These are phyloP conservation scores for Pseudonaja textilis DNA, from an alignment of 2,113 vertebrate genomes.

Conservation along the genomic window DNA sequence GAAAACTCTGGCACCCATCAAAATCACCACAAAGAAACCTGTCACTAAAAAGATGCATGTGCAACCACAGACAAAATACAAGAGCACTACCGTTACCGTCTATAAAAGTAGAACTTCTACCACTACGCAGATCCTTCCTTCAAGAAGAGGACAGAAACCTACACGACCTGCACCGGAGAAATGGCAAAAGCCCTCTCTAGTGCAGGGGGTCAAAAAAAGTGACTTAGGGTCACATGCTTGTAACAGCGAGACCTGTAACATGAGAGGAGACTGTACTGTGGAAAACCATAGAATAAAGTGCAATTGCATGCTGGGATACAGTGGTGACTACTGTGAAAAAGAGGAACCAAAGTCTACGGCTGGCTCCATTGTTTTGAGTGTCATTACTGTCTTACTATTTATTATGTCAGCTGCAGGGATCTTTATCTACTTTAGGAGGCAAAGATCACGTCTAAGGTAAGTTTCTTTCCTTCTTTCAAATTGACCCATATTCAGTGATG, in stretches of 20 bases:
- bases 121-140: rapidly evolving
- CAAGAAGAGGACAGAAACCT: background rate
- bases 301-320: conserved; percentile 73
- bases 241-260: conserved; percentile 67
- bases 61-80: background rate
- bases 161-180: background rate
- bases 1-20: background rate
- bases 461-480: too few species aligned
- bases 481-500: background rate
- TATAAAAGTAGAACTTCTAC: rapidly evolving
- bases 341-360: conserved; percentile 49
- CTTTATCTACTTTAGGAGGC: conserved; percentile 61
- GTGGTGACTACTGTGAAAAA: conserved; percentile 78
- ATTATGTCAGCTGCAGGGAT: conserved; percentile 61
- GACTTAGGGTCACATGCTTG: conserved; percentile 67
- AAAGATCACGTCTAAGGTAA: conserved; percentile 58
- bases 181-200: conserved; percentile 8
- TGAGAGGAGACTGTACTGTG: conserved; percentile 71
- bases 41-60: background rate
- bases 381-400: conserved; percentile 61
- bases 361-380: conserved; percentile 62
- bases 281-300: conserved; percentile 67
- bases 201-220: conserved; percentile 15
- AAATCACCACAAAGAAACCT: conserved; percentile 2
- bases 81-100: background rate